Evolutionary conservation across 1,140 invertebrate genomes (phyloP), one percentile per base, ranked within the genome.

Genomic region (Sipha flava): DNA sequence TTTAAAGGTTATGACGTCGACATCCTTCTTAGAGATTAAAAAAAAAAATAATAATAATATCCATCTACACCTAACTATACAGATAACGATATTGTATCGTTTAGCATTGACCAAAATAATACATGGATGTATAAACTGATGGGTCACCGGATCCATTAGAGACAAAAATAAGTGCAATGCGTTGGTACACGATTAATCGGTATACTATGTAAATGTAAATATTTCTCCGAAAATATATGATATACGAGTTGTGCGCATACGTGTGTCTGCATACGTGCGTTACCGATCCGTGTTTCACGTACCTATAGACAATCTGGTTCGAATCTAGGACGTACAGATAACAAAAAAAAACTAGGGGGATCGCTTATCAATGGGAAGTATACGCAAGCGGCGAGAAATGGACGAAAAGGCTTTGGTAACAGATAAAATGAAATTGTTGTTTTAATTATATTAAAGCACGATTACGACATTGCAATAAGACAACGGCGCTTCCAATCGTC

Each of bases 1-100:
- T 77, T 59, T 77, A 77, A 7, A 77, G 73, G 73, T 77, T 77
- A 52, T 59, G 52, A 77, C 73, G 73, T 77, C 34, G 23, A 77
- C 52, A 59, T 77, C 73, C 73, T 77, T 77, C 34, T 77, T 10
- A 10, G 34, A 26, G 34, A 77, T 43, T 26, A 16, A 45, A 75
- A 54, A 14, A 34, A 1, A 21, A 73, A 16, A 52, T 26, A 23
- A 68, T 45, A 9, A 68, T 9, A 66, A 37, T 31, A 31, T 31
- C 43, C 7, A 14, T 45, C 3, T n/a, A 2, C 18, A 47, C 18
- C 45, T 14, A 47, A n/a, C 26, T 18, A 14, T 59, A 29, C 26
- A 26, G 23, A 31, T 29, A 26, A 62, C 9, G 9, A 34, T 34
- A 21, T 18, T 7, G 6, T 37, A 40, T 40, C 37, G n/a, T 66